These are phyloP conservation scores for Heliothis subflexa DNA, from an alignment of 1,140 invertebrate genomes.

Conservation along the genomic window DNA sequence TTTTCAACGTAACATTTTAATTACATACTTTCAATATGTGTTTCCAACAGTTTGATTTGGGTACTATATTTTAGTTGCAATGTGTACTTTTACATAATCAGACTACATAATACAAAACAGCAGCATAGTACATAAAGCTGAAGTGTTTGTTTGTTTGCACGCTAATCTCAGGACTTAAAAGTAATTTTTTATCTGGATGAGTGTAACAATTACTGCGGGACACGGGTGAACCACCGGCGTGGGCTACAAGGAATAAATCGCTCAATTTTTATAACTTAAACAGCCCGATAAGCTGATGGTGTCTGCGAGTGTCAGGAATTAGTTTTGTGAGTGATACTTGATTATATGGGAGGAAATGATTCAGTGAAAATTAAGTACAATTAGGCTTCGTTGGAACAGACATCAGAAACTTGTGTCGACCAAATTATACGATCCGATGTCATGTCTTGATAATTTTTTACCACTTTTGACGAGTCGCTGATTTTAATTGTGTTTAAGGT, in stretches of 20 bases:
- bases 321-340: slow-evolving; percentile 57
- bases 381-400: slow-evolving; percentile 19
- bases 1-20: no score
- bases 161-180: no score
- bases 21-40: no score
- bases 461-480: background rate
- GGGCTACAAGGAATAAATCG: background rate
- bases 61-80: no score
- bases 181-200: background rate
- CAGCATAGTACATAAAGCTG: no score
- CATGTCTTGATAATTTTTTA: slow-evolving; percentile 36
- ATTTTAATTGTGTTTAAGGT: background rate
- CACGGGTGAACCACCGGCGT: no score
- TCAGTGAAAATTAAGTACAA: slow-evolving; percentile 47
- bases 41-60: no score
- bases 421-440: slow-evolving; percentile 18
- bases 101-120: no score
- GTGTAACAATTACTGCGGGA: no score
- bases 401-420: background rate
- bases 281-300: slow-evolving; percentile 25
- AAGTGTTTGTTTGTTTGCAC: background rate
- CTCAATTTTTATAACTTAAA: slow-evolving; percentile 21
- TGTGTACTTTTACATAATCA: no score
- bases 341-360: slow-evolving; percentile 55
- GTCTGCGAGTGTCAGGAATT: slow-evolving; percentile 54